phyloP scores from a whole-genome alignment of 2,888 invertebrate species.

The Selenia dentaria region DNA sequence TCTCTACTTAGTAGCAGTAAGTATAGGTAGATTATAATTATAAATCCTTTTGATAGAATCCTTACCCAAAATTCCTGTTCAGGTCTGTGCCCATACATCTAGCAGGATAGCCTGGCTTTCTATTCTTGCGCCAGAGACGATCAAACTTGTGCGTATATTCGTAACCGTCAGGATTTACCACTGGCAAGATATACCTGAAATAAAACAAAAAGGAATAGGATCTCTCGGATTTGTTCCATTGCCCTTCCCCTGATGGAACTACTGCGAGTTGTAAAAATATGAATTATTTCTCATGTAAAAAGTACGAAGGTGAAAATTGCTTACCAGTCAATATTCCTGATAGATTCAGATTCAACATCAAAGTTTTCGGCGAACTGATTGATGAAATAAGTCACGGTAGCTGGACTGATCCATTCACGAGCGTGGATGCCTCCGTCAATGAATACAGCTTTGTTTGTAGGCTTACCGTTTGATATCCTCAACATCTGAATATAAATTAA shows the following conservation, averaged over 20 bases:
- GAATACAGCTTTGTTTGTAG: conserved; percentile 88
- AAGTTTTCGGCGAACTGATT: conserved; percentile 91
- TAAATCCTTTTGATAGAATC: no score
- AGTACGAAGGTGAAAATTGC: no score
- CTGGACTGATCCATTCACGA: conserved; percentile 96
- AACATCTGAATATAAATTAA: no score
- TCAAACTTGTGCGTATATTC: conserved; percentile 92
- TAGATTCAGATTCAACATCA: conserved; percentile 85
- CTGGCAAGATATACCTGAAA: conserved; percentile 88
- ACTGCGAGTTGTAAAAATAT: no score
- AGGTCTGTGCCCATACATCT: conserved; percentile 91
- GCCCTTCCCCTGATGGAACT: no score
- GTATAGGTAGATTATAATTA: no score
- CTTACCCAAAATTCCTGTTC: conserved; percentile 93
- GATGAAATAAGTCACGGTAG: conserved; percentile 91
- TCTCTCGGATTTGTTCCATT: no score
- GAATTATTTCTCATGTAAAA: no score
- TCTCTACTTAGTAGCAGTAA: no score
- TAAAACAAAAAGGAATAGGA: not conserved
- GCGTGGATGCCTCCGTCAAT: conserved; percentile 95
- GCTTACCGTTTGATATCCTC: conserved; percentile 88
- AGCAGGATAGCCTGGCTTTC: conserved; percentile 81
- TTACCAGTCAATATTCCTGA: conserved; percentile 76
- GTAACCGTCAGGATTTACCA: conserved; percentile 95
- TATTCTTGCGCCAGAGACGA: conserved; percentile 93